A percentile compares a stretch with the other conserved stretches of the same genome.
These are phyloP conservation scores for Paramormyrops hopkinsi DNA, from an alignment of 2,797 vertebrate genomes.

Conservation along the genomic window DNA sequence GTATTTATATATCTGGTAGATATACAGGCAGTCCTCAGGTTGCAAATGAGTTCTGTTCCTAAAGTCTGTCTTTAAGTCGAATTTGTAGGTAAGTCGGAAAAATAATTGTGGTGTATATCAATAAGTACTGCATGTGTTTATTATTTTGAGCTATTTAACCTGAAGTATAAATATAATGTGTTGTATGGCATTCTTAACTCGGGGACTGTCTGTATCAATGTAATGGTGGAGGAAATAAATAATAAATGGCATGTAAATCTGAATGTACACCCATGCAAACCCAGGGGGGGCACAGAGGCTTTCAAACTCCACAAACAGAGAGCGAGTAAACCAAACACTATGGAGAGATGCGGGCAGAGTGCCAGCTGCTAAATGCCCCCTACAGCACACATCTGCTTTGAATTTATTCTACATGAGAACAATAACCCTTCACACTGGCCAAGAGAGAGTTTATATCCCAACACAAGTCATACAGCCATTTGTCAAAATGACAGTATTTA, in stretches of 20 bases:
- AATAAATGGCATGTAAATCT: not conserved
- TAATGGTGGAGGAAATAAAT: not conserved
- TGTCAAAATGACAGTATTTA: not conserved
- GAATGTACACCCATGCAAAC: not conserved
- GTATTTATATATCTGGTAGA: not conserved
- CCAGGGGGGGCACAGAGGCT: not conserved
- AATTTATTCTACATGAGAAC: not conserved
- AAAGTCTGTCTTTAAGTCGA: not conserved
- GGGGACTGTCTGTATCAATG: not conserved
- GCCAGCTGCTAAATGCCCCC: not conserved
- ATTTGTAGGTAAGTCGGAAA: not conserved
- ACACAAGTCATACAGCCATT: not conserved
- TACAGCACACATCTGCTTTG: not conserved
- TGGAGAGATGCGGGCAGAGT: not conserved
- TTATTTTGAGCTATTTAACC: not conserved
- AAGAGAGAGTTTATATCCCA: not conserved
- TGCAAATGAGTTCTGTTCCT: not conserved
- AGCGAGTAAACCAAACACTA: not conserved
- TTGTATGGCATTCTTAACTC: not conserved
- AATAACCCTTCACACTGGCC: not conserved
- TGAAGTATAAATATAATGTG: not conserved
- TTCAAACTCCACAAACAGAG: not conserved
- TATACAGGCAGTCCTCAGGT: not conserved
- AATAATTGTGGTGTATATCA: not conserved
- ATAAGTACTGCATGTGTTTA: not conserved